Evolutionary conservation across 2,113 vertebrate genomes (phyloP).

Genomic region (Barnardius zonarius): DNA sequence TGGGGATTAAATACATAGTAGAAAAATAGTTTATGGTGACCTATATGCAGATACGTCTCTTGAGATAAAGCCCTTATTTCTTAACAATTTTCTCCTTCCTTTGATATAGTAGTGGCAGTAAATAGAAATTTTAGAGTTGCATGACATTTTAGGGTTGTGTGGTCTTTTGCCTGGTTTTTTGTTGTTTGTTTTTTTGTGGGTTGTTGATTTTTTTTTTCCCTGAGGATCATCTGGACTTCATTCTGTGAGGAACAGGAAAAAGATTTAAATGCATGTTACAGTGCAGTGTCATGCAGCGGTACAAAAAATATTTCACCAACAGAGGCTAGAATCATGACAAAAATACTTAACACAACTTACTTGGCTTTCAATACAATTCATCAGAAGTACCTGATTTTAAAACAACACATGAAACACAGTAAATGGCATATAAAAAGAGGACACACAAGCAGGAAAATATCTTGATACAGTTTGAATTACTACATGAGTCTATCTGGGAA

Average conservation of each 20-base stretch:
- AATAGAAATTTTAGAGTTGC: background rate
- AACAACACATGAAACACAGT: background rate
- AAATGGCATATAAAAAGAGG: background rate
- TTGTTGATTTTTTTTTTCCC: background rate
- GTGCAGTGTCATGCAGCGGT: background rate
- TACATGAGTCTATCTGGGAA: background rate
- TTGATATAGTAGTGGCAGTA: background rate
- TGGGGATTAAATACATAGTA: background rate
- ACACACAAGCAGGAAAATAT: background rate
- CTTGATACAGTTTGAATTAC: background rate
- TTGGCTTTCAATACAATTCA: background rate
- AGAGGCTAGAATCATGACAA: background rate
- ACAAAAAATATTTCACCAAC: background rate
- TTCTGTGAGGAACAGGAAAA: background rate
- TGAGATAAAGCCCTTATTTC: background rate
- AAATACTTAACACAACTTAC: background rate
- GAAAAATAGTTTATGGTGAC: background rate
- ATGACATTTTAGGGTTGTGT: background rate
- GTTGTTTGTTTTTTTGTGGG: too few species aligned
- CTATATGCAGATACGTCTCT: background rate
- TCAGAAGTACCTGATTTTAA: background rate
- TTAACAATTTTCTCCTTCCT: background rate
- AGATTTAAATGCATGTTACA: background rate
- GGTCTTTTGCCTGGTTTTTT: background rate
- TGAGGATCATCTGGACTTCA: background rate